Evolutionary conservation across 1,140 invertebrate species (phyloP).

Genomic region (Ostrea edulis): DNA sequence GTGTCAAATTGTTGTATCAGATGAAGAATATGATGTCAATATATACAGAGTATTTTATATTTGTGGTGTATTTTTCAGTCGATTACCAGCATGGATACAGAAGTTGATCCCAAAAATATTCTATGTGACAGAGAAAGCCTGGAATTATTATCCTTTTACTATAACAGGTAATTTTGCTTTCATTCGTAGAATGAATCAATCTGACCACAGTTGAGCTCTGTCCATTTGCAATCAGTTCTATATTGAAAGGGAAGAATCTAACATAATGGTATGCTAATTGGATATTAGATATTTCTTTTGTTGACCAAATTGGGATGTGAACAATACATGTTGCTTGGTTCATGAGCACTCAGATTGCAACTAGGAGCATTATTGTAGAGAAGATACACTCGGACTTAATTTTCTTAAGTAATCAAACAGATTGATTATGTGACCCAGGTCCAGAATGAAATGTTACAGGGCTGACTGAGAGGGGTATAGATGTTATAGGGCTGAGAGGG

Average conservation of each 20-base stretch:
- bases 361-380: too few species aligned
- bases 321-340: too few species aligned
- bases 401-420: too few species aligned
- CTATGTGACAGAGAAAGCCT: conserved; percentile 95
- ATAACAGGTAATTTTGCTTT: conserved; percentile 85
- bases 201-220: neutral
- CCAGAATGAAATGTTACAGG: too few species aligned
- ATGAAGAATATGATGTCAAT: neutral
- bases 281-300: neutral
- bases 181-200: neutral
- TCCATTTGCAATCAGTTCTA: neutral
- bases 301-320: too few species aligned
- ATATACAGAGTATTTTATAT: neutral
- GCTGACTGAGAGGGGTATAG: too few species aligned
- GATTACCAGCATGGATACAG: conserved; percentile 93
- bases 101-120: conserved; percentile 93
- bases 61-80: conserved; percentile 83
- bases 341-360: too few species aligned
- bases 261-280: neutral
- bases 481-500: too few species aligned
- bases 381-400: too few species aligned
- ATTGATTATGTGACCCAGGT: too few species aligned
- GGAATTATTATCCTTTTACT: conserved; percentile 97
- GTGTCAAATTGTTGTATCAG: neutral
- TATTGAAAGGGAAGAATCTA: neutral